Evolutionary conservation across 2,113 vertebrate species (phyloP), one percentile per base, ranked within the genome.

Genomic region (Alouatta palliata): DNA sequence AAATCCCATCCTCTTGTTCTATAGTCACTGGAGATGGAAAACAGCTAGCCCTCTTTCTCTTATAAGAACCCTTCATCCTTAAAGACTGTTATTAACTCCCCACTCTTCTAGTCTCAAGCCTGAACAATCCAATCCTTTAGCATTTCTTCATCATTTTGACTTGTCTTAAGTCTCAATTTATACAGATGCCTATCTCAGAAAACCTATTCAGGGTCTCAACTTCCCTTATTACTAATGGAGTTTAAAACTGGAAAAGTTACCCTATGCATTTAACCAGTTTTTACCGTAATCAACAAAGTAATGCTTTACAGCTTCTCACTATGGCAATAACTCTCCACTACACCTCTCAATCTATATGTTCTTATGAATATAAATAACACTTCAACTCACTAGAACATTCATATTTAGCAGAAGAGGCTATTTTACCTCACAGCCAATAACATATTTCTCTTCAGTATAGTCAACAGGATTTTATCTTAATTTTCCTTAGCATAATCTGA

Each of bases 21-120:
- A 19, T 35, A 52, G 76, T 95, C 84, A 71, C 19, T 16, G 11
- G 70, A 77, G 37, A 87, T 35, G 40, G 87, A 84, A 89, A 95
- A 87, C 43, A 84, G 47, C 23, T 91, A 47, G 79, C 84, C 66
- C 71, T 89, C 83, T 30, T 91, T 92, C 89, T 58, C 77, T 68
- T 83, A 9, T 89, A 91, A 96, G 96, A 96, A 90, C 89, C 3
- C 82, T 97, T 94, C 91, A 94, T 30, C 73, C 47, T 91, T 80
- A 91, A 89, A 91, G 61, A 96, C 94, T 81, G 32, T 90, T 76
- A 96, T 92, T 92, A 96, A 76, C 92, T 90, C 83, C 52, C 61
- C 49, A 91, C 68, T 95, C 80, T 27, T 52, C 70, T 3, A 49
- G 40, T 64, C 76, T 91, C 82, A 30, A 81, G 75, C 30, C 73